A percentile compares a stretch with the other conserved stretches of the same genome.
phyloP scores from a whole-genome alignment of 2,797 vertebrate species.

The Perdix hodgsoniae region DNA sequence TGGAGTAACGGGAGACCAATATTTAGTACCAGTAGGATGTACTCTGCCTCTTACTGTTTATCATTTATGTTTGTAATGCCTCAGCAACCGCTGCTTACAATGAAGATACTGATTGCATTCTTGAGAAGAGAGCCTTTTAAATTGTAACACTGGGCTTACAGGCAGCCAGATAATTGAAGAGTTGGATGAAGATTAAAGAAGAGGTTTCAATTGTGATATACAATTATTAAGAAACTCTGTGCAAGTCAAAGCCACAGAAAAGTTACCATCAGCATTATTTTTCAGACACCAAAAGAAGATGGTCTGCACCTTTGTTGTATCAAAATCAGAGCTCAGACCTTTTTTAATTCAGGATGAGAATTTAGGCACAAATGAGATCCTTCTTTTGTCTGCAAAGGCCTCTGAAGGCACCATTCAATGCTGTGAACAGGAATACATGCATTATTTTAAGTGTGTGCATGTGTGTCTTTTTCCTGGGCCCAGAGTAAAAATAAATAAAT shows the following conservation, averaged over 20 bases:
- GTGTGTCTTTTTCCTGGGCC: neutral
- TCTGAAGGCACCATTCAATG: neutral
- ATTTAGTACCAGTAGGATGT: conserved; percentile 42
- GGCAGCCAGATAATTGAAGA: neutral
- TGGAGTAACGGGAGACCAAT: conserved; percentile 34
- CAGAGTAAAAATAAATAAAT: neutral
- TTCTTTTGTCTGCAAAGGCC: neutral
- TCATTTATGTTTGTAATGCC: conserved; percentile 4
- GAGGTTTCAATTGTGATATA: neutral
- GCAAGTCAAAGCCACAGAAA: neutral
- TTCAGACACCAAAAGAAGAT: neutral
- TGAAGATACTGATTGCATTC: conserved; percentile 27
- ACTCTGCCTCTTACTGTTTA: conserved; percentile 16
- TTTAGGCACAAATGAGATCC: neutral
- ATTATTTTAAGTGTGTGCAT: neutral
- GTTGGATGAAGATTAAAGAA: neutral
- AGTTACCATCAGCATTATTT: neutral
- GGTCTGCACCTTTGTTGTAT: neutral
- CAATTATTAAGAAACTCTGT: neutral
- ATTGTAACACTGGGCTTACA: neutral
- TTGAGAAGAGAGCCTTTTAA: conserved; percentile 54
- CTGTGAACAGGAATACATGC: neutral
- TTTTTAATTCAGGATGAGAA: neutral
- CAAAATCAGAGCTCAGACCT: neutral
- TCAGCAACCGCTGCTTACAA: conserved; percentile 22